These are phyloP conservation scores for Silurus meridionalis DNA, from an alignment of 2,113 vertebrate species.

Conservation along the genomic window DNA sequence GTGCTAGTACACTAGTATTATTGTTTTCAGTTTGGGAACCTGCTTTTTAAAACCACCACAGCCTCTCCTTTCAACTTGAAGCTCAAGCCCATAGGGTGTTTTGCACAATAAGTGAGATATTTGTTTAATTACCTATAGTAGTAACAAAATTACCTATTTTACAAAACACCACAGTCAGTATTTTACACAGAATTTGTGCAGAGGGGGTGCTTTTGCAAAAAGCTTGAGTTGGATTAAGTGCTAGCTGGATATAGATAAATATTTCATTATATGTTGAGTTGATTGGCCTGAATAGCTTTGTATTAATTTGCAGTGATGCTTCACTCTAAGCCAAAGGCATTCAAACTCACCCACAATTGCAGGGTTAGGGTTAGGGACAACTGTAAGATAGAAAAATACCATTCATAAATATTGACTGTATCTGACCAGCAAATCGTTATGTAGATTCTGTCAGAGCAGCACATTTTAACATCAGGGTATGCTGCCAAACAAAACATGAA, in stretches of 20 bases:
- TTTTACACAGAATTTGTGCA: not conserved
- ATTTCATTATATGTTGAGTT: not conserved
- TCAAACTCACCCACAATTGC: not conserved
- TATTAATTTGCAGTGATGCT: not conserved
- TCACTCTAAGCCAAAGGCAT: not conserved
- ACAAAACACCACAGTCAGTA: not conserved
- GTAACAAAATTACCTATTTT: not conserved
- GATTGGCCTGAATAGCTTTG: not conserved
- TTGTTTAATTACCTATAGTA: not conserved
- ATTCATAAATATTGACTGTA: not conserved
- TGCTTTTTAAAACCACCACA: not conserved
- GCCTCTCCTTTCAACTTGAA: not conserved
- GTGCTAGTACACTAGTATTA: not conserved
- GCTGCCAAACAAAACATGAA: not conserved
- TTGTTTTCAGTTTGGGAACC: not conserved
- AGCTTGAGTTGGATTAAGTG: not conserved
- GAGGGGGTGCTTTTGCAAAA: not conserved
- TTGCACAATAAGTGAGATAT: not conserved
- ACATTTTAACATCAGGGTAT: not conserved
- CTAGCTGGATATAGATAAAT: not conserved
- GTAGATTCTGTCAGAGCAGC: not conserved
- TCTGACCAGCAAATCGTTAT: not conserved
- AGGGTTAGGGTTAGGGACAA: too few relatives aligned
- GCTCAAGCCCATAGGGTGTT: not conserved
- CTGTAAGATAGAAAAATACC: not conserved